A percentile compares a stretch with the other conserved stretches of the same genome.
phyloP scores from a whole-genome alignment of 2,888 invertebrate genomes.

The Apodemia mormo region DNA sequence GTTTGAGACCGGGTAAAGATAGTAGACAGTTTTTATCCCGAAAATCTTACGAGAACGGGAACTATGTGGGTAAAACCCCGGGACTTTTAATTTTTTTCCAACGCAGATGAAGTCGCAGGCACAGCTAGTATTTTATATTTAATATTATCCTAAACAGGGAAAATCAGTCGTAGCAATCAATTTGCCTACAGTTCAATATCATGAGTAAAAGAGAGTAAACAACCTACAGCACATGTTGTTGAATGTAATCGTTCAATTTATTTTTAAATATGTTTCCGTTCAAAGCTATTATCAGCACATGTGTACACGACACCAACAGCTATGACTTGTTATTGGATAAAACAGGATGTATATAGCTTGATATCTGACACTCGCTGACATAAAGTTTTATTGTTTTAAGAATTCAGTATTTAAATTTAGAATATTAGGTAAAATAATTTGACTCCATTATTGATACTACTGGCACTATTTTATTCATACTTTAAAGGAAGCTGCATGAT shows the following conservation, averaged over 20 bases:
- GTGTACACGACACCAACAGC: neutral
- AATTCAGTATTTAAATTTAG: neutral
- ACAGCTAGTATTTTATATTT: neutral
- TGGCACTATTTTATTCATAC: neutral
- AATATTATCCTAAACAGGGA: neutral
- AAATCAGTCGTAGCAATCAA: neutral
- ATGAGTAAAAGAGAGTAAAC: slow-evolving; percentile 1
- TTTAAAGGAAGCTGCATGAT: neutral
- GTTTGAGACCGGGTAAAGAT: too few species aligned
- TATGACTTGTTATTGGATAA: slow-evolving; percentile 3
- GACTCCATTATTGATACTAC: neutral
- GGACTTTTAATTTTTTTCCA: too few species aligned
- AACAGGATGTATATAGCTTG: neutral
- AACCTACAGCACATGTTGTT: neutral
- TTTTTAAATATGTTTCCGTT: slow-evolving; percentile 5
- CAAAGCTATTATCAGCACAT: slow-evolving; percentile 1
- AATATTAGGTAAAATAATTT: neutral
- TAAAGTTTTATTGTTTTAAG: neutral
- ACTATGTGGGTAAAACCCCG: too few species aligned
- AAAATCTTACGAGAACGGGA: too few species aligned
- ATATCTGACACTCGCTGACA: neutral
- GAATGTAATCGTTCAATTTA: neutral
- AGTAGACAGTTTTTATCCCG: too few species aligned
- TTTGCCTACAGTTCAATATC: neutral
- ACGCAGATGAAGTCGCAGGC: too few species aligned